Base-by-base conservation (phyloP, 1,140 invertebrate species). In the Drosophila sturtevanti region DNA sequence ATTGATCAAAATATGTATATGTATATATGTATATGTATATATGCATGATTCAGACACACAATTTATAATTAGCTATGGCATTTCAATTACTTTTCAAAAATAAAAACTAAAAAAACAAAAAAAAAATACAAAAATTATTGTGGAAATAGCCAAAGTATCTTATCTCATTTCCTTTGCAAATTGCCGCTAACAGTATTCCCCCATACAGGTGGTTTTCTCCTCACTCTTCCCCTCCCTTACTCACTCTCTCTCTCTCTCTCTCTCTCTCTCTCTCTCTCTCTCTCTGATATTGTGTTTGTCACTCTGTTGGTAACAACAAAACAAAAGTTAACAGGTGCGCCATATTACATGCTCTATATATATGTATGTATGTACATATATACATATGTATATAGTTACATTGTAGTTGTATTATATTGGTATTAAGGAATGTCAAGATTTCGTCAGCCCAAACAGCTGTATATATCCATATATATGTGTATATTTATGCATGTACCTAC, bases 161-260 rank as follows among this genome's bases (percentile, higher is more conserved):
- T 86, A 86, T 86, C 82, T 86, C 65, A 75, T 79, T 86, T 87
- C 82, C 79, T 81, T 72, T 78, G 68, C 67, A 65, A 66, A 68
- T 35, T 71, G 62, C 64, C 79, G 68, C 75, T 72, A 66, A 41
- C 21, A 27, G 27, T 31, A 5, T 14, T 22, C 37, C 16, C 14
- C 51, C n/a, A n/a, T n/a, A n/a, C n/a, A n/a, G n/a, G n/a, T n/a
- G n/a, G n/a, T n/a, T n/a, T n/a, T n/a, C n/a, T n/a, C n/a, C n/a
- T n/a, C n/a, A n/a, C n/a, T n/a, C n/a, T n/a, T n/a, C n/a, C 41
- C 24, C 10, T 4, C 38, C n/a, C 52, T 9, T n/a, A n/a, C 41
- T 21, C 16, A 21, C 41, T 10, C 16, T 18, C 41, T 3, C 41
- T 1, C 9, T 21, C 41, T 10, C 2, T 11, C 12, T 14, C 1